Conservation (phyloP, 2,888 invertebrate species). For the Hylaea fasciaria region DNA sequence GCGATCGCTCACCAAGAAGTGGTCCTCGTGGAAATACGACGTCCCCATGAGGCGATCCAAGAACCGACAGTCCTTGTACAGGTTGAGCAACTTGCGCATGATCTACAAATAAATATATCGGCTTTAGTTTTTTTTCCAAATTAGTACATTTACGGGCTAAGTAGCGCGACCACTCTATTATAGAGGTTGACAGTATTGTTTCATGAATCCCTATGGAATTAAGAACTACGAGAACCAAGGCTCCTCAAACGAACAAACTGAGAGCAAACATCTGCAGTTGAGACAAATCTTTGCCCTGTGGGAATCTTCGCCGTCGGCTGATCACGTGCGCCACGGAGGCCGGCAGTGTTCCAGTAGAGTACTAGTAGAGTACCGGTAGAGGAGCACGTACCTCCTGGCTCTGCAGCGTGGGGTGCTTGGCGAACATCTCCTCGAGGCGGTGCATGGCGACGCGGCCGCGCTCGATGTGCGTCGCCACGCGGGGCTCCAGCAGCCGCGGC, state of each 20-base stretch:
- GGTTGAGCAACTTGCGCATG: conserved; percentile 91
- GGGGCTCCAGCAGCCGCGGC: conserved; percentile 81
- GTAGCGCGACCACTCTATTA: background rate
- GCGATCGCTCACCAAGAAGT: conserved; percentile 87
- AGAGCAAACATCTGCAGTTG: too few species aligned
- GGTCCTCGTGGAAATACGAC: conserved; percentile 92
- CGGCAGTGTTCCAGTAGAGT: too few species aligned
- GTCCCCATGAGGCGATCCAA: conserved; percentile 94
- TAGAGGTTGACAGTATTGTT: too few species aligned
- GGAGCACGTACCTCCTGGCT: conserved; percentile 89
- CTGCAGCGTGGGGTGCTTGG: conserved; percentile 89
- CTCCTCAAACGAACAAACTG: too few species aligned
- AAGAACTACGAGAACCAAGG: too few species aligned
- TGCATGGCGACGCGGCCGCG: conserved; percentile 90
- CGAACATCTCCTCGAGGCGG: conserved; percentile 91
- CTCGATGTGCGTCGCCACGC: conserved; percentile 91
- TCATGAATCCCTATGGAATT: too few species aligned
- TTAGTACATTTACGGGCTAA: conserved; percentile 75
- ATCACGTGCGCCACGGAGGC: too few species aligned
- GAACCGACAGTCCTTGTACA: conserved; percentile 94
- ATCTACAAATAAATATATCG: conserved; percentile 77
- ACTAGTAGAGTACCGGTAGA: too few species aligned
- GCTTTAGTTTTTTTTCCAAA: conserved; percentile 55
- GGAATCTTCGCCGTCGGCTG: too few species aligned
- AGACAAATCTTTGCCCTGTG: too few species aligned